phyloP scores from a whole-genome alignment of 2,113 vertebrate species.

The Rattus rattus region DNA sequence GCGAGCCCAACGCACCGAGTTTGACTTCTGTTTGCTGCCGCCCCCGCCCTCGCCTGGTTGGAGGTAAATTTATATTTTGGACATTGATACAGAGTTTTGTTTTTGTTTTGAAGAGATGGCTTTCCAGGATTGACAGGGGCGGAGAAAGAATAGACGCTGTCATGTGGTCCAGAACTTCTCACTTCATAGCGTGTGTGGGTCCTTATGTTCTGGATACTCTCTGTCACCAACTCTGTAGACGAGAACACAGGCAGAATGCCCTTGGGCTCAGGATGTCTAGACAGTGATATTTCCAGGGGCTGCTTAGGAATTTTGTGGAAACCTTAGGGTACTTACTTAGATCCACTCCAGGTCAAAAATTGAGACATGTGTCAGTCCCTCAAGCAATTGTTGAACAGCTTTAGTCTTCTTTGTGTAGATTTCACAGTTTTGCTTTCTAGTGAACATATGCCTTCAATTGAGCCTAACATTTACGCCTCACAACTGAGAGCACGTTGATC shows the following conservation, averaged over 20 bases:
- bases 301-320: background rate
- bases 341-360: background rate
- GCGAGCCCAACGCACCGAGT: background rate
- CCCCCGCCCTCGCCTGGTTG: background rate
- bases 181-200: background rate
- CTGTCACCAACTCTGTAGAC: background rate
- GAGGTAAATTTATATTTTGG: background rate
- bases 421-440: slow-evolving; percentile 19
- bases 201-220: background rate
- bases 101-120: background rate
- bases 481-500: background rate
- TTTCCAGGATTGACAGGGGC: background rate
- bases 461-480: background rate
- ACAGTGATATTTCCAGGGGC: background rate
- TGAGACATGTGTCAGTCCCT: background rate
- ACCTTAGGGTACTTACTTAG: background rate
- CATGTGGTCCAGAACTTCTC: background rate
- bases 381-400: background rate
- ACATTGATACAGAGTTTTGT: background rate
- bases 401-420: background rate
- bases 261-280: background rate
- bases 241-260: background rate
- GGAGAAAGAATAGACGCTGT: slow-evolving; percentile 19
- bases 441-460: background rate
- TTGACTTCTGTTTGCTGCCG: background rate